Evolutionary conservation across 2,797 vertebrate species (phyloP).

Genomic region (Taenioides sp.): DNA sequence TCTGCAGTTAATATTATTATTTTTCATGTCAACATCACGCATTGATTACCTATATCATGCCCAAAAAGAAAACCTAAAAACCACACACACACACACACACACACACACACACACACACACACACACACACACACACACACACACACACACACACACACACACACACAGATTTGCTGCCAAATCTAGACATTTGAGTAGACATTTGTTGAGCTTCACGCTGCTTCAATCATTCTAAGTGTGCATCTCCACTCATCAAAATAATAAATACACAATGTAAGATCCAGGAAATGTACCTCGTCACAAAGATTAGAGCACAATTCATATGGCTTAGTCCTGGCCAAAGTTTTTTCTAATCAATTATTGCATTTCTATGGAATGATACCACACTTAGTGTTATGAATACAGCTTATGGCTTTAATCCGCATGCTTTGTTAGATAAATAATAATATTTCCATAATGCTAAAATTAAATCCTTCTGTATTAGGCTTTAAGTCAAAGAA

Average conservation of each 20-base stretch:
- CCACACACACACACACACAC: too few relatives aligned
- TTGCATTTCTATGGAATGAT: conserved; percentile 66
- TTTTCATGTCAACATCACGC: not conserved
- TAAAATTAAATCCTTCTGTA: not conserved
- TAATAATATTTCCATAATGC: conserved; percentile 46
- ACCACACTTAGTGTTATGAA: conserved; percentile 68
- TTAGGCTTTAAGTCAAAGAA: not conserved
- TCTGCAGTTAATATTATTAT: not conserved
- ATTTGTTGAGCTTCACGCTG: conserved; percentile 47
- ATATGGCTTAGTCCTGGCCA: conserved; percentile 66
- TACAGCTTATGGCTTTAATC: conserved; percentile 53
- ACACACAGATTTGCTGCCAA: too few relatives aligned
- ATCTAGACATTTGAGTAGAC: not conserved
- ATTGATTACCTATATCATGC: not conserved
- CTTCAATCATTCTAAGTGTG: conserved; percentile 50
- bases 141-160: too few relatives aligned
- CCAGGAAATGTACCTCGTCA: conserved; percentile 72
- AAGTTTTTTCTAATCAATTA: conserved; percentile 72
- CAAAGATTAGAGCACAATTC: conserved; percentile 66
- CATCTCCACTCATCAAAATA: conserved; percentile 68
- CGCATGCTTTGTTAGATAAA: conserved; percentile 32
- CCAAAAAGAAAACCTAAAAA: too few relatives aligned
- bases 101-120: too few relatives aligned
- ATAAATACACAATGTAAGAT: conserved; percentile 63
- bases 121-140: too few relatives aligned